Percentiles rank a stretch among this genome's conserved stretches.
Evolutionary conservation across 2,113 vertebrate species (phyloP).

Genomic region (Solea solea): DNA sequence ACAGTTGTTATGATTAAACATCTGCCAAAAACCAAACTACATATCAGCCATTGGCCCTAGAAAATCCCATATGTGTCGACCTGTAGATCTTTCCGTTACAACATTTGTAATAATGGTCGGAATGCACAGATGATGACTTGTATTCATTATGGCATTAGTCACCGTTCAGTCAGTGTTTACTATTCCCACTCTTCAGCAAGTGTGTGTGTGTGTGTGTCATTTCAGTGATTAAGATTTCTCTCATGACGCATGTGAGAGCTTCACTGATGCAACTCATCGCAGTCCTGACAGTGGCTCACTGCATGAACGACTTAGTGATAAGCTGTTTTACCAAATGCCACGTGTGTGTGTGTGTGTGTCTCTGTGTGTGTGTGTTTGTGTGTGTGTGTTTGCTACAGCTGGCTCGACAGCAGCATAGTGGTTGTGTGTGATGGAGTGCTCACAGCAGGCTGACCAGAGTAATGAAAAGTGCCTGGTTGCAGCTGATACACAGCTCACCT

Average conservation of each 20-base stretch:
- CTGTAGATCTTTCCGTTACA: no score
- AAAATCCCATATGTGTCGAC: no score
- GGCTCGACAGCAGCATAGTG: constrained; percentile 52
- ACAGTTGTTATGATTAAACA: no score
- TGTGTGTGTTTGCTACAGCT: constrained; percentile 19
- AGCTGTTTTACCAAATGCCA: constrained; percentile 26
- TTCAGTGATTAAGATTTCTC: constrained; percentile 45
- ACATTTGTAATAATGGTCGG: constrained; percentile 4
- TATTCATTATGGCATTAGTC: constrained; percentile 5
- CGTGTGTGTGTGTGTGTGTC: not conserved
- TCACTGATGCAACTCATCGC: constrained; percentile 34
- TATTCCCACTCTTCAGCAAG: constrained; percentile 9
- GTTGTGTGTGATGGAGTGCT: constrained; percentile 66
- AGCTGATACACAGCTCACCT: constrained; percentile 63
- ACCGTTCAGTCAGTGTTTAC: constrained; percentile 30
- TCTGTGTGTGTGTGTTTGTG: not conserved
- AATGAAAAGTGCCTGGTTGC: constrained; percentile 65
- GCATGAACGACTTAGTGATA: constrained; percentile 21
- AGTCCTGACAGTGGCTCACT: constrained; percentile 26
- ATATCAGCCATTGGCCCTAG: no score
- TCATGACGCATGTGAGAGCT: constrained; percentile 21
- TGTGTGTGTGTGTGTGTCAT: constrained; percentile 11
- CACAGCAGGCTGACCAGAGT: constrained; percentile 64
- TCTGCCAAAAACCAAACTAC: no score
- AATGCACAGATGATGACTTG: constrained; percentile 11